These are phyloP conservation scores for Sinocyclocheilus grahami DNA, from an alignment of 2,113 vertebrate genomes.

Conservation along the genomic window DNA sequence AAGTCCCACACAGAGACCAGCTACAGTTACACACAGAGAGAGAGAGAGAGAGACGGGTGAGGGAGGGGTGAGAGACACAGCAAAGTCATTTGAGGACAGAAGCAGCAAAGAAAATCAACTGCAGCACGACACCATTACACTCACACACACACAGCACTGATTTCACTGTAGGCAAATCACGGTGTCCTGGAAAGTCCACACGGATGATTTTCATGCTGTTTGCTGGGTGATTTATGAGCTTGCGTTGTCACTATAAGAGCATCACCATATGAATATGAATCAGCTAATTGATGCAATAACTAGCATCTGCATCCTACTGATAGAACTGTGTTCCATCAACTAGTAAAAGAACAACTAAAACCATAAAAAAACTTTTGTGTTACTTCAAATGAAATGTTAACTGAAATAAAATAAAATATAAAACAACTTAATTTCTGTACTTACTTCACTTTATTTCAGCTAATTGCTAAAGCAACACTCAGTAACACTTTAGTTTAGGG, in stretches of 20 bases:
- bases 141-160: background rate
- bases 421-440: no score
- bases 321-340: background rate
- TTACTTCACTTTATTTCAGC: background rate
- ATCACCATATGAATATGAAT: background rate
- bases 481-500: no score
- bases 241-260: background rate
- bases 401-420: no score
- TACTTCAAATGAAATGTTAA: no score
- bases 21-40: conserved; percentile 26
- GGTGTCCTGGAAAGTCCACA: background rate
- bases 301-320: background rate
- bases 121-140: background rate
- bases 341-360: no score
- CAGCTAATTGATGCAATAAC: background rate
- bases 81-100: conserved; percentile 79
- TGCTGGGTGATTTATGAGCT: background rate
- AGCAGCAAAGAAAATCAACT: conserved; percentile 70
- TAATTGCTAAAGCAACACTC: background rate
- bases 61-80: conserved; percentile 68
- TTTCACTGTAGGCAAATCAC: background rate
- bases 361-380: no score
- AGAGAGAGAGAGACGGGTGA: conserved; percentile 59
- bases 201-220: background rate
- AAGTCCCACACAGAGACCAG: conserved; percentile 41